Evolutionary conservation across 2,113 vertebrate genomes (phyloP), one percentile per base, ranked within the genome.

Genomic region (Apeltes quadracus): DNA sequence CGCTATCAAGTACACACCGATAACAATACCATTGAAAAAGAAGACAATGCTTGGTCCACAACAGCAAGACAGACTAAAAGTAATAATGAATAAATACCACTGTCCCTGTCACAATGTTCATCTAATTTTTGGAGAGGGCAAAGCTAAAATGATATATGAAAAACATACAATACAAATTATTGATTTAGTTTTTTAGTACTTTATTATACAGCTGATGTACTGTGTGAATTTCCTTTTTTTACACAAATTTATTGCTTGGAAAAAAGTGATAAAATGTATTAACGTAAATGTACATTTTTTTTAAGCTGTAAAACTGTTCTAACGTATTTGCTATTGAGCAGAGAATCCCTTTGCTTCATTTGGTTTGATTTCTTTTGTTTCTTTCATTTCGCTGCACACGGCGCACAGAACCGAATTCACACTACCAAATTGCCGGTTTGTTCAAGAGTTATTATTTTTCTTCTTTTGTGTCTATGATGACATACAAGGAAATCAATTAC

Each of bases 141-240:
- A 91, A 94, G 92, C 94, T 95, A 89, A 93, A 94, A 95, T 82
- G 94, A 88, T 89, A 84, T 90, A 91, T 86, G 43, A 91, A 86
- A 92, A 79, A 86, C 90, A 91, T 91, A 87, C 85, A 91, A 91
- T 91, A 87, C 85, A 95, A 95, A 93, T 93, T 92, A 92, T 96
- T 94, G 92, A 95, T 97, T 98, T 98, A 96, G 95, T 97, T 98
- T 97, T 98, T 95, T 97, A 97, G 96, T 96, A 96, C 95, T 98
- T 96, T 97, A 98, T 96, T 94, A 97, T 96, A 95, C 95, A 94
- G 95, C 95, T 96, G 95, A 96, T 95, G 95, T 97, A 95, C 90
- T 94, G 94, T 97, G 95, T 96, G 95, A 93, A 94, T 94, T 94
- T 96, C 83, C 92, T 93, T 95, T 91, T 92, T 96, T 96, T 95